Percentiles rank a stretch among this genome's conserved stretches.
phyloP scores from a whole-genome alignment of 2,113 vertebrate species.

The Plecotus auritus region DNA sequence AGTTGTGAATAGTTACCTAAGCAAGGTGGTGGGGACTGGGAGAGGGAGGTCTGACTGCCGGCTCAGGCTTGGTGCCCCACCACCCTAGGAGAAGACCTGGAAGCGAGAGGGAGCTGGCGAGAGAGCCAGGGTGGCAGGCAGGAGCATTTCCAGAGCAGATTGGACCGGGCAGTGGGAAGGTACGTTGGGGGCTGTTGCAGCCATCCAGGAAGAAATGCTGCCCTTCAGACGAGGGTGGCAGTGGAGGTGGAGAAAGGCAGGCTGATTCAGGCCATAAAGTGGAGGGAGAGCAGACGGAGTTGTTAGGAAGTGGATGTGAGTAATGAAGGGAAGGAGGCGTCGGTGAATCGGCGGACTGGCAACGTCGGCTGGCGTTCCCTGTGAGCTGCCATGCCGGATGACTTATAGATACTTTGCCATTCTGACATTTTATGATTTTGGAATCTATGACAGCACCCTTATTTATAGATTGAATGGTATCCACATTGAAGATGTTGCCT shows the following conservation, averaged over 20 bases:
- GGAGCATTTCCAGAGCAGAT: too few relatives aligned
- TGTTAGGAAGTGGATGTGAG: conserved; percentile 22
- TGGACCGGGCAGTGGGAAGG: neutral
- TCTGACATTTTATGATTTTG: conserved; percentile 1
- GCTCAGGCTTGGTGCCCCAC: too few relatives aligned
- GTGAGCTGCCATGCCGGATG: neutral
- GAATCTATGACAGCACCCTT: neutral
- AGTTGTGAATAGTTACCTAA: neutral
- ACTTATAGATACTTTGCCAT: neutral
- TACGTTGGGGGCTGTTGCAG: neutral
- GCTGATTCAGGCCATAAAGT: neutral
- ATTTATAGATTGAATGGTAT: neutral
- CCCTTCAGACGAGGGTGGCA: neutral
- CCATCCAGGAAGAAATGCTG: neutral
- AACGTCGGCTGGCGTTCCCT: neutral
- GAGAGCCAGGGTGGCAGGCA: neutral
- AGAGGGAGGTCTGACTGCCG: too few relatives aligned
- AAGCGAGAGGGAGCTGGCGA: neutral
- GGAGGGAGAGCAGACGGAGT: conserved; percentile 27
- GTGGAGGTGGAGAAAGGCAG: neutral
- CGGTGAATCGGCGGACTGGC: neutral
- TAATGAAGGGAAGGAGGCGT: neutral
- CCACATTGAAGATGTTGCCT: neutral
- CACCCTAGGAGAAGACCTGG: neutral
- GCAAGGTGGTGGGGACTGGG: neutral